Base-by-base conservation (phyloP, 2,797 vertebrate species). In the Phyllotis vaccarum region DNA sequence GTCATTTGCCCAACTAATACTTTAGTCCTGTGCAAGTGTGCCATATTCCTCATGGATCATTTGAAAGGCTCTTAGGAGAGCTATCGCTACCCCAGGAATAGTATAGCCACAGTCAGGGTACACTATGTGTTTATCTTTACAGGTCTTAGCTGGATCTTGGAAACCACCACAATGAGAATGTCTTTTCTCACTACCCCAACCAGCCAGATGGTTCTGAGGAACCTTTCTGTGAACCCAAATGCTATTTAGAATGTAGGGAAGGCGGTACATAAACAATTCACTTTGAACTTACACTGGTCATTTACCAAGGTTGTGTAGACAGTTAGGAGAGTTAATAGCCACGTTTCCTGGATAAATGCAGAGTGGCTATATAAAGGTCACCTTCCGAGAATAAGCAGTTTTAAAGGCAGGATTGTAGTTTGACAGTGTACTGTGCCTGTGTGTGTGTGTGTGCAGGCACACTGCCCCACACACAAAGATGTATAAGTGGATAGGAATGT, bases 1-100 rank as follows among this genome's bases (percentile, higher is more conserved):
- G 72, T 34, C 49, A 66, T 78, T 93, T 88, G 29, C 72, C 66
- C 52, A 68, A 43, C 12, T 87, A 90, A 79, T 78, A 87, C 70
- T 83, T 95, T 82, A 76, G 92, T 90, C 95, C 76, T 89, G 64
- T 89, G 70, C 91, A 92, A 95, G 68, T 72, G 78, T 56, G 34
- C 60, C 86, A 16, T 86, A 76, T 83, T 95, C 96, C 94, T 86
- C 89, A 93, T 5, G 13, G 49, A 49, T 76, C 60, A 94, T 93
- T 93, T 86, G 46, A 46, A 93, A 79, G 82, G 40, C 83, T 90
- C 64, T 78, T 8, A 34, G 24, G 78, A 91, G 0, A 62, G 83
- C 60, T 54, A 19, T 24, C 91, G 79, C 68, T 76, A 64, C 58
- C 16, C 82, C 46, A 70, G 58, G 90, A 95, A 79, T 79, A 89